A percentile compares a stretch with the other conserved stretches of the same genome.
Evolutionary conservation across 1,140 invertebrate genomes (phyloP).

Genomic region (Armadillidium nasatum): DNA sequence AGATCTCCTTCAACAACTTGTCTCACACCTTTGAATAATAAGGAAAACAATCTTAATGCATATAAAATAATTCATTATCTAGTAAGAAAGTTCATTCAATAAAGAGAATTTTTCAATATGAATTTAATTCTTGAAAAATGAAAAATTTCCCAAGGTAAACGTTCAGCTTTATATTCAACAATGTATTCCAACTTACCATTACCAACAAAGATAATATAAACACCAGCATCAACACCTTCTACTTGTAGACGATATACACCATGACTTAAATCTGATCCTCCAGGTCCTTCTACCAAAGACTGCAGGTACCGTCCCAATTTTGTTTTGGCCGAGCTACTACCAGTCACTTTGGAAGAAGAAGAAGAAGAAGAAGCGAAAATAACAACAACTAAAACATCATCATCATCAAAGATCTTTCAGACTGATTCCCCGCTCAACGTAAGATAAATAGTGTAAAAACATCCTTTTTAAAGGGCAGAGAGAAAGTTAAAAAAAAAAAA

Average conservation of each 20-base stretch:
- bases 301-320: conserved; percentile 36
- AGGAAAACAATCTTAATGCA: too few species aligned
- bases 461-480: background rate
- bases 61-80: too few species aligned
- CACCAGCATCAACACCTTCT: conserved; percentile 31
- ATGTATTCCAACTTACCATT: conserved; percentile 33
- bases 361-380: too few species aligned
- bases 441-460: background rate
- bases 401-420: too few species aligned
- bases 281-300: conserved; percentile 31
- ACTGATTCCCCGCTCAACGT: background rate
- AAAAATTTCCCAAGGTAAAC: too few species aligned
- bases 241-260: conserved; percentile 41
- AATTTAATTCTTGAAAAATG: too few species aligned
- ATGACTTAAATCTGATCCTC: conserved; percentile 29
- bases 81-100: too few species aligned
- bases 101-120: too few species aligned
- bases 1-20: conserved; percentile 43
- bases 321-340: conserved; percentile 27
- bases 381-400: too few species aligned
- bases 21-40: conserved; percentile 37
- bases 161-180: too few species aligned
- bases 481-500: too few species aligned
- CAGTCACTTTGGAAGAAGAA: conserved; percentile 1
- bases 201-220: conserved; percentile 41